A percentile compares a stretch with the other conserved stretches of the same genome.
These are phyloP conservation scores for Drosophila cracens DNA, from an alignment of 2,888 invertebrate species.

Conservation along the genomic window DNA sequence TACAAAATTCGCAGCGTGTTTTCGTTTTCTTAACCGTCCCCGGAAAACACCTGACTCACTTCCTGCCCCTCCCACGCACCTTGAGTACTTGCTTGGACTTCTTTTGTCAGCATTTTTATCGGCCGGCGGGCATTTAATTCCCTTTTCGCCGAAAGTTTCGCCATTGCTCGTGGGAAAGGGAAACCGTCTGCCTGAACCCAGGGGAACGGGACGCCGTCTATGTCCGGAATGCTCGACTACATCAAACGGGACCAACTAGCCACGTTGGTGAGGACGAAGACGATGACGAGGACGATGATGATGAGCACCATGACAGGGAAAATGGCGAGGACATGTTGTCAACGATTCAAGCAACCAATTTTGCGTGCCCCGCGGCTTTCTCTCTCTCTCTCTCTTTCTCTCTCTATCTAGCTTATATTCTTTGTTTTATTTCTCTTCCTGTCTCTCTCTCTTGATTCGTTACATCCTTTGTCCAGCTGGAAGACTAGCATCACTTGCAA, in stretches of 20 bases:
- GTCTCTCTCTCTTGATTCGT: background rate
- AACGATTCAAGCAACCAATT: conserved; percentile 64
- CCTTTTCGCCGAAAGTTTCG: conserved; percentile 57
- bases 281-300: conserved; percentile 18
- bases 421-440: background rate
- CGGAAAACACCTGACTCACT: conserved; percentile 25
- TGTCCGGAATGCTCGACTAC: conserved; percentile 48
- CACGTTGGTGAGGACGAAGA: conserved; percentile 32
- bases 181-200: conserved; percentile 52
- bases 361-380: conserved; percentile 30
- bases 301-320: conserved; percentile 34
- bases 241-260: conserved; percentile 52
- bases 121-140: conserved; percentile 60
- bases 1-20: conserved; percentile 61
- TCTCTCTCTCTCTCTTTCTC: background rate
- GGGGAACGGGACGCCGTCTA: conserved; percentile 25
- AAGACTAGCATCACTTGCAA: conserved; percentile 27
- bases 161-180: conserved; percentile 55
- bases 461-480: conserved; percentile 33
- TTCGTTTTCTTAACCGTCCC: conserved; percentile 30
- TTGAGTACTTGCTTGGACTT: conserved; percentile 15
- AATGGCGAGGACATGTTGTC: conserved; percentile 61
- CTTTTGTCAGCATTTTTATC: conserved; percentile 59
- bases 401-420: background rate
- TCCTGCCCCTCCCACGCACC: background rate